Evolutionary conservation across 2,113 vertebrate genomes (phyloP), one percentile per base, ranked within the genome.

Genomic region (Tautogolabrus adspersus): DNA sequence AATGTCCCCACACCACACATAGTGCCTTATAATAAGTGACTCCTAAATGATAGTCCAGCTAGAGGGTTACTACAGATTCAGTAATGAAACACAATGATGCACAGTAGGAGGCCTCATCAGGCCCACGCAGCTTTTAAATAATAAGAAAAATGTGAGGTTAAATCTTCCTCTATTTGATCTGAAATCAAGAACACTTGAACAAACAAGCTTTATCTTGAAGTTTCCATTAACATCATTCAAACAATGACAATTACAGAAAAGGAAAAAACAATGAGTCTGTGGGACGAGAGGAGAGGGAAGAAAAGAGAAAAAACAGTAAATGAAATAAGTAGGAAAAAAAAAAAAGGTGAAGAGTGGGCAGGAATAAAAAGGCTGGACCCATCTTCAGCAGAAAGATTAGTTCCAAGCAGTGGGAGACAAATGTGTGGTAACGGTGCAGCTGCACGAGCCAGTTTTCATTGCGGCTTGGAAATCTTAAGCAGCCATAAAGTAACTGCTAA

Each of bases 391-490:
- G 59, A 44, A 38, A 1, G 38, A 60, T 60, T 60, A 59, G 51
- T 60, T 74, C 30, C 18, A 67, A 62, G 66, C 46, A 26, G 58
- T 21, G 16, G 63, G 42, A 73, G 77, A 64, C 44, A 26, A 75
- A 64, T 5, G 49, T 70, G 59, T 37, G 8, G 40, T 22, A 82
- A 77, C 16, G 21, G 61, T 42, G 57, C 55, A 38, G 34, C 44
- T 47, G 21, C 34, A 63, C 2, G 1, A 46, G 55, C 22, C 47
- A 30, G 15, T 40, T 71, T 34, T 75, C 71, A 63, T 65, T 22
- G 65, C 0, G 23, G 46, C 46, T 63, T 56, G 59, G 75, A 72
- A 26, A 68, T 80, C 72, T 67, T 42, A 75, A 63, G 70, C 47
- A 56, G 58, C 40, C 66, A 6, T 64, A 26, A 71, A 73, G 37